phyloP scores from a whole-genome alignment of 2,797 vertebrate species.

The Lepilemur septentrionalis region DNA sequence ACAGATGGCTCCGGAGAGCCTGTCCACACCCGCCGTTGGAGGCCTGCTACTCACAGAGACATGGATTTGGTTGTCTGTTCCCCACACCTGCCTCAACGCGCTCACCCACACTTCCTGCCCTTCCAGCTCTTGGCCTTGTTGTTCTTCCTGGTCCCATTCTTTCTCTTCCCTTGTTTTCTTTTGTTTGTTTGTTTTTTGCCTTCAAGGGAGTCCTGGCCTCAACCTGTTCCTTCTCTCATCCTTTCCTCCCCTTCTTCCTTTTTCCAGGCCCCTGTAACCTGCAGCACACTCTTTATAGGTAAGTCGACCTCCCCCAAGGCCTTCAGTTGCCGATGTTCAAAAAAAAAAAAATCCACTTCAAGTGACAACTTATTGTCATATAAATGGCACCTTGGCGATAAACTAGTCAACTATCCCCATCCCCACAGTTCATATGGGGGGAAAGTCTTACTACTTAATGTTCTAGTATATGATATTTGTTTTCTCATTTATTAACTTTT shows the following conservation, averaged over 20 bases:
- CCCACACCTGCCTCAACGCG: neutral
- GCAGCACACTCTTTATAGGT: neutral
- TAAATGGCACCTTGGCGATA: neutral
- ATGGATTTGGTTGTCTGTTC: no score
- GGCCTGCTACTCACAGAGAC: neutral
- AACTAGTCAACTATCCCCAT: neutral
- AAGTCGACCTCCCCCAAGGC: neutral
- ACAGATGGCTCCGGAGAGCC: neutral
- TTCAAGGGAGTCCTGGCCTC: neutral
- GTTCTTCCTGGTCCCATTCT: neutral
- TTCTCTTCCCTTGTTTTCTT: neutral
- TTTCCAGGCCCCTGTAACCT: no score
- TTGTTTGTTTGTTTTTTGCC: neutral
- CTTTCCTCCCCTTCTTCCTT: neutral
- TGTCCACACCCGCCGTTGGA: no score
- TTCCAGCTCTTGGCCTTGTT: neutral
- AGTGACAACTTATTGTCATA: neutral
- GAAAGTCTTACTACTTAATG: neutral
- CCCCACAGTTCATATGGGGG: neutral
- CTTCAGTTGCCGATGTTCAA: neutral
- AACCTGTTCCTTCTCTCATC: neutral
- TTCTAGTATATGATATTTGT: neutral
- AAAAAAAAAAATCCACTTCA: neutral
- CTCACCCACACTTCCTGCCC: no score
- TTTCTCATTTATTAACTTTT: neutral